Percentiles rank a stretch among this genome's conserved stretches.
Evolutionary conservation across 2,797 vertebrate genomes (phyloP).

Genomic region (Malurus splendens): DNA sequence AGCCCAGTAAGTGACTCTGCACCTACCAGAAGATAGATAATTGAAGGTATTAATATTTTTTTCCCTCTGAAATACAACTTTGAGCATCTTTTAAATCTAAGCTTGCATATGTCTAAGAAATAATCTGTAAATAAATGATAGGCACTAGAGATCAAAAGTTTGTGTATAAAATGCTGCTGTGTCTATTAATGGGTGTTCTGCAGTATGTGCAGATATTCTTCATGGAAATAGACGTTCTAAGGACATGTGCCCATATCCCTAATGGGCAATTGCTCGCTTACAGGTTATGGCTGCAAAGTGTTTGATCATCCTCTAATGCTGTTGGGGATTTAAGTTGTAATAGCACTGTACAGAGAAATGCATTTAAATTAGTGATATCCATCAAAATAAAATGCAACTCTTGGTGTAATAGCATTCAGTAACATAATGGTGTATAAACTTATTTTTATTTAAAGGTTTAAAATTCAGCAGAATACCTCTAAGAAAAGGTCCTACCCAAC

Average conservation of each 20-base stretch:
- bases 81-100: neutral
- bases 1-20: constrained; percentile 66
- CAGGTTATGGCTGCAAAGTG: neutral
- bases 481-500: neutral
- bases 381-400: neutral
- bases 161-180: neutral
- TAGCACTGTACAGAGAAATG: neutral
- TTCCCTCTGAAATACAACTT: neutral
- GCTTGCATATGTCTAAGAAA: neutral
- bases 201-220: neutral
- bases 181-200: neutral
- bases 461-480: neutral
- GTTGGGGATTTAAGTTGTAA: neutral
- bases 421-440: neutral
- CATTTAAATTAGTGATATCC: neutral
- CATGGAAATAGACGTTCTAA: neutral
- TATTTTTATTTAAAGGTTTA: neutral
- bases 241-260: neutral
- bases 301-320: neutral
- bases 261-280: neutral
- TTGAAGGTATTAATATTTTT: constrained; percentile 66
- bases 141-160: neutral
- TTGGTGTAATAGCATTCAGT: neutral
- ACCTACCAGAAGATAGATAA: constrained; percentile 67
- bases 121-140: neutral